Conservation (phyloP, 1,140 invertebrate genomes). For the Lepidurus couesii region DNA sequence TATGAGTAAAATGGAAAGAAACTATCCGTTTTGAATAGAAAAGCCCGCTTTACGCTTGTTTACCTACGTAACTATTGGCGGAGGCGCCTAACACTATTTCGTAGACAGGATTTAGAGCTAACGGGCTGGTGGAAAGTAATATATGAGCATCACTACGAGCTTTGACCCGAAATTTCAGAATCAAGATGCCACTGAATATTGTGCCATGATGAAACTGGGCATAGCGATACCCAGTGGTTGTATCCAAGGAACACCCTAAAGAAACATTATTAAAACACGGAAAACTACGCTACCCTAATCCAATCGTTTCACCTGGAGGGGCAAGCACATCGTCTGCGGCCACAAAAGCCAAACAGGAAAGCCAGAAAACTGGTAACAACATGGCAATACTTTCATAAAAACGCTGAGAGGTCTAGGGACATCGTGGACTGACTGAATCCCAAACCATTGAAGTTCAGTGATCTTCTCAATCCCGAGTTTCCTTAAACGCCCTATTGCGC, state of each 20-base stretch:
- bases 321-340: neutral
- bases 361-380: neutral
- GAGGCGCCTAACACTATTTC: constrained; percentile 59
- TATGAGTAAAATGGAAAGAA: constrained; percentile 42
- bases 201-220: constrained; percentile 46
- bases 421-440: neutral
- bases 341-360: neutral
- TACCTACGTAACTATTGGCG: constrained; percentile 36
- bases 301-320: neutral
- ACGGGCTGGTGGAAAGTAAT: constrained; percentile 47
- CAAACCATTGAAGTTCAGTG: neutral
- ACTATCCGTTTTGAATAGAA: neutral
- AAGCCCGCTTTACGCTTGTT: neutral
- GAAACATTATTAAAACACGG: neutral
- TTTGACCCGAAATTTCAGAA: constrained; percentile 52
- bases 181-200: constrained; percentile 35
- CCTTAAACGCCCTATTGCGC: neutral
- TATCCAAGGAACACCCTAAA: constrained; percentile 33
- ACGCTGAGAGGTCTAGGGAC: neutral
- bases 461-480: neutral
- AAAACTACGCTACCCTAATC: neutral
- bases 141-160: constrained; percentile 56
- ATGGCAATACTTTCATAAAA: neutral
- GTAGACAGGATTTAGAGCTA: constrained; percentile 46
- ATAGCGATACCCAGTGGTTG: constrained; percentile 47